Conservation (phyloP, 2,888 invertebrate genomes). For the Rotaria socialis region DNA sequence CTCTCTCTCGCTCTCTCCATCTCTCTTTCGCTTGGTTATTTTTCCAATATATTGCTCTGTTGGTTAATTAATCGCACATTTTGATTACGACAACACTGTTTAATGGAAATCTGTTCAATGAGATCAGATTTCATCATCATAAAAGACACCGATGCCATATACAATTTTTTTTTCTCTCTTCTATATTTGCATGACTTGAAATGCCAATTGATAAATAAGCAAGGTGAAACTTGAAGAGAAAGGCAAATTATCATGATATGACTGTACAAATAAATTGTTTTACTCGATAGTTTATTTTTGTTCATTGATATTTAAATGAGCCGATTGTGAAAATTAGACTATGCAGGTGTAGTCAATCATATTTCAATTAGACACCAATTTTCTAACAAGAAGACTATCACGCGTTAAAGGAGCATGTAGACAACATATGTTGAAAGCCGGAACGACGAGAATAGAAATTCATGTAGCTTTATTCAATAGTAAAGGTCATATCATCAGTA, state of each 20-base stretch:
- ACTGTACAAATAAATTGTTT: background rate
- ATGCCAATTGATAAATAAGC: background rate
- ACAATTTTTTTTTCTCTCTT: background rate
- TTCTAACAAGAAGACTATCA: background rate
- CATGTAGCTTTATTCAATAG: background rate
- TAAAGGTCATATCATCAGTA: background rate
- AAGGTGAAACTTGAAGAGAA: background rate
- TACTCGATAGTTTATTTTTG: too few relatives aligned
- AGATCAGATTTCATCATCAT: conserved; percentile 1
- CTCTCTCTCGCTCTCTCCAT: too few relatives aligned
- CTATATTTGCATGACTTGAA: background rate
- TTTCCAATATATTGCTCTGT: background rate
- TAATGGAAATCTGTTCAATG: background rate
- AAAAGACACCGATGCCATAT: background rate
- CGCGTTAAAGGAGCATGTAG: background rate
- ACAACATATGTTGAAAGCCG: background rate
- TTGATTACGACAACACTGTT: background rate
- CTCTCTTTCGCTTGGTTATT: background rate
- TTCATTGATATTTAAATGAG: background rate
- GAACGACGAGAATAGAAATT: background rate
- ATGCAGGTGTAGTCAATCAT: background rate
- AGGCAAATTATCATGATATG: too few relatives aligned
- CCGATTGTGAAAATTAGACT: background rate
- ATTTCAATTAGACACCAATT: background rate
- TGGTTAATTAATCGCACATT: background rate